phyloP scores from a whole-genome alignment of 2,113 vertebrate species.

The Arizona elegans region DNA sequence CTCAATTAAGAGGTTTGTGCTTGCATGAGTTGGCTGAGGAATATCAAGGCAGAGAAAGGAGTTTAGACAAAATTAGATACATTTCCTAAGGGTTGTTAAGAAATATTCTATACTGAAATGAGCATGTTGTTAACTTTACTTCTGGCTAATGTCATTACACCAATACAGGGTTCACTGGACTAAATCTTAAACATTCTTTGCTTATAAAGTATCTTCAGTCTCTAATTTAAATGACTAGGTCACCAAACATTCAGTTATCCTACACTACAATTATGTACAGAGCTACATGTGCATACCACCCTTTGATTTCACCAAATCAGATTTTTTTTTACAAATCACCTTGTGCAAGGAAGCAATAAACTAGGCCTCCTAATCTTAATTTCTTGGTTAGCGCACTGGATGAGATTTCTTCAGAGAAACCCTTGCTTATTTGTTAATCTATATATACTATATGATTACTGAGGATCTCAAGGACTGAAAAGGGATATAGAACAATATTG shows the following conservation, averaged over 20 bases:
- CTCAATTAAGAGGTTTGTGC: background rate
- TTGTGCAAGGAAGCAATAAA: background rate
- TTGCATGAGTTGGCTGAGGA: background rate
- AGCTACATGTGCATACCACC: background rate
- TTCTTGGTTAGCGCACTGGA: background rate
- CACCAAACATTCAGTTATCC: constrained; percentile 28
- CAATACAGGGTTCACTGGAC: background rate
- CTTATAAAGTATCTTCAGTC: constrained; percentile 28
- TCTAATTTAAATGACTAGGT: background rate
- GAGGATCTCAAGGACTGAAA: background rate
- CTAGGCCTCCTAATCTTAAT: background rate
- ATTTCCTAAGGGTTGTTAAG: background rate
- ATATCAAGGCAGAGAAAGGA: background rate
- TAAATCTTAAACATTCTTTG: background rate
- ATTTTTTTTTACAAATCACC: background rate
- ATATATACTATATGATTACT: background rate
- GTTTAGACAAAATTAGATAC: background rate
- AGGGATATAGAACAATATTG: background rate
- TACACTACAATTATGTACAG: background rate
- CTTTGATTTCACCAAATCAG: background rate
- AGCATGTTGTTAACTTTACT: background rate
- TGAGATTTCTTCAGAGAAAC: background rate
- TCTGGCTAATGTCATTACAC: background rate
- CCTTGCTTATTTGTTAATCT: background rate
- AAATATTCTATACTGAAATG: background rate